phyloP scores from a whole-genome alignment of 1,140 invertebrate species.

The Lepidurus apus region DNA sequence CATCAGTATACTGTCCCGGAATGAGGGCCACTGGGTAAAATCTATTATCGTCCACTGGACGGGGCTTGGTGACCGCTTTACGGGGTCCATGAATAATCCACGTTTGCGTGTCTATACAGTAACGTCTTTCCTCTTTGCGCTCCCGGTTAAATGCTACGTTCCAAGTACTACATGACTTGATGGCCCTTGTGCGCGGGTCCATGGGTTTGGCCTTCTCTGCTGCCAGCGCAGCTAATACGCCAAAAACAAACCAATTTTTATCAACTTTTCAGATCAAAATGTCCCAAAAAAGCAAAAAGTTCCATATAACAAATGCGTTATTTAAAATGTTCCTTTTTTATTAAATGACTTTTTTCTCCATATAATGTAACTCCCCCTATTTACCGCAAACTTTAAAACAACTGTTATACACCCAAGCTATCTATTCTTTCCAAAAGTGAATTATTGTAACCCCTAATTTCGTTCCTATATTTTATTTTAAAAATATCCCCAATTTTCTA shows the following conservation, averaged over 20 bases:
- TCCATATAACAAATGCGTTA: not conserved
- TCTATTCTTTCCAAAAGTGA: too few species aligned
- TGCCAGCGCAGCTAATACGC: conserved; percentile 40
- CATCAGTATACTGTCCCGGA: conserved; percentile 87
- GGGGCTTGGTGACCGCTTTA: conserved; percentile 37
- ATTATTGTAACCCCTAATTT: too few species aligned
- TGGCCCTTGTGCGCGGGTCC: conserved; percentile 58
- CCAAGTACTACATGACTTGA: conserved; percentile 80
- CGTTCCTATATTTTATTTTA: too few species aligned
- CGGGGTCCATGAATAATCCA: conserved; percentile 66
- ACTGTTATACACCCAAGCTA: too few species aligned
- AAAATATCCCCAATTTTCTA: too few species aligned
- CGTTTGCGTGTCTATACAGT: conserved; percentile 68
- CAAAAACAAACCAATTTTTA: conserved; percentile 20
- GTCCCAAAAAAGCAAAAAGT: conserved; percentile 22
- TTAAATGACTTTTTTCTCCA: not conserved
- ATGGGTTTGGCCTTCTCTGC: conserved; percentile 51
- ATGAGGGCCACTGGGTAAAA: conserved; percentile 84
- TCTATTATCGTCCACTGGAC: conserved; percentile 7
- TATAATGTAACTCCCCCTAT: too few species aligned
- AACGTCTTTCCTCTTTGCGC: conserved; percentile 59
- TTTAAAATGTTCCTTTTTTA: not conserved
- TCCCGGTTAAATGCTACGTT: conserved; percentile 78
- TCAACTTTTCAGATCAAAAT: conserved; percentile 10
- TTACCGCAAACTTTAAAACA: too few species aligned